phyloP scores from a whole-genome alignment of 2,888 invertebrate genomes.

The Tipula vernalis region DNA sequence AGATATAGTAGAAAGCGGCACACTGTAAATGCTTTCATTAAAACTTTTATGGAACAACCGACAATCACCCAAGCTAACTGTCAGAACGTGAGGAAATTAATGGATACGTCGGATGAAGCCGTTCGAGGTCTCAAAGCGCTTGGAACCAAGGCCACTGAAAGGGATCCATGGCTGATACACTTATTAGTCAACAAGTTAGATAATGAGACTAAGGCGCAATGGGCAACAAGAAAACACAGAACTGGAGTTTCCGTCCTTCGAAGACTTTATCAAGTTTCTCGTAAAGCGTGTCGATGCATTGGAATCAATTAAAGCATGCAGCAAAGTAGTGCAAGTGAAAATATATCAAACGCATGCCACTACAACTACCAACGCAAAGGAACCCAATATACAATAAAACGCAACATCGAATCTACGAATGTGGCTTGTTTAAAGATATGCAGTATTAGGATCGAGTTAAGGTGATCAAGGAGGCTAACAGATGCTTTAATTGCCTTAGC shows the following conservation, averaged over 20 bases:
- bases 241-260: background rate
- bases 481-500: background rate
- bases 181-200: too few relatives aligned
- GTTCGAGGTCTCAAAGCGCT: background rate
- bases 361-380: background rate
- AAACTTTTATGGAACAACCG: background rate
- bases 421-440: background rate
- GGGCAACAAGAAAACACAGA: background rate
- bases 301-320: background rate
- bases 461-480: background rate
- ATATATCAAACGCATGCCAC: background rate
- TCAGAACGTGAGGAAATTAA: background rate
- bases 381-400: background rate
- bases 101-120: background rate
- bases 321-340: background rate
- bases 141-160: background rate
- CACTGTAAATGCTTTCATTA: background rate
- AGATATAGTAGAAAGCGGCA: background rate
- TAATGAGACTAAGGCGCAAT: background rate
- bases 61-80: background rate
- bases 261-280: background rate
- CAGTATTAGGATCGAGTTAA: background rate
- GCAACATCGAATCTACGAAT: background rate
- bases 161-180: background rate
- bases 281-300: background rate